Conservation (phyloP, 2,797 vertebrate genomes). For the Coccyzus lansbergi region DNA sequence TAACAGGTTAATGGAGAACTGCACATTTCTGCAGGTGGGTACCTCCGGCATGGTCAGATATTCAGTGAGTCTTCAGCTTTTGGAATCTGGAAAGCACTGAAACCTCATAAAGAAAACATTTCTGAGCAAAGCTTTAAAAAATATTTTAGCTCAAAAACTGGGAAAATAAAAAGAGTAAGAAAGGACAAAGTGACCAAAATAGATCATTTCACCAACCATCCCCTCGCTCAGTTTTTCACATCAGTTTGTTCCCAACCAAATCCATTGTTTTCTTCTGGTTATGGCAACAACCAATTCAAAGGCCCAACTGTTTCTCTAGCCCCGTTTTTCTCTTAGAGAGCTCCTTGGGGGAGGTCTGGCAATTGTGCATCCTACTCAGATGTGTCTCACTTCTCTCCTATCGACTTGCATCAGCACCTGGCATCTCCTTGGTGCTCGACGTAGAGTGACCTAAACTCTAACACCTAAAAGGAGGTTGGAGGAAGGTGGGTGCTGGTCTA, state of each 20-base stretch:
- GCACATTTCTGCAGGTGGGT: neutral
- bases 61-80: neutral
- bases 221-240: neutral
- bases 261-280: neutral
- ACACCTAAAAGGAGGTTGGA: no score
- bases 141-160: neutral
- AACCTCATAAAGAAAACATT: constrained; percentile 7
- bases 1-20: neutral
- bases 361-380: neutral
- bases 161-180: neutral
- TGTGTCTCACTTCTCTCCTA: neutral
- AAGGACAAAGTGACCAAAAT: neutral
- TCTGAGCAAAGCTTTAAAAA: neutral
- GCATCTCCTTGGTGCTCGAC: neutral
- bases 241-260: neutral
- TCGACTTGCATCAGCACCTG: fast-evolving
- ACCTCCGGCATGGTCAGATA: neutral
- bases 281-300: neutral
- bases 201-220: neutral
- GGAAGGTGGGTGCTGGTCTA: no score
- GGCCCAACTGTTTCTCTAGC: neutral
- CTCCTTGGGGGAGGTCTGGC: neutral
- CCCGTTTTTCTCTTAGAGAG: neutral
- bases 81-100: neutral
- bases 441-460: no score